Conservation (phyloP, 2,888 invertebrate genomes). For the Agrotis puta region DNA sequence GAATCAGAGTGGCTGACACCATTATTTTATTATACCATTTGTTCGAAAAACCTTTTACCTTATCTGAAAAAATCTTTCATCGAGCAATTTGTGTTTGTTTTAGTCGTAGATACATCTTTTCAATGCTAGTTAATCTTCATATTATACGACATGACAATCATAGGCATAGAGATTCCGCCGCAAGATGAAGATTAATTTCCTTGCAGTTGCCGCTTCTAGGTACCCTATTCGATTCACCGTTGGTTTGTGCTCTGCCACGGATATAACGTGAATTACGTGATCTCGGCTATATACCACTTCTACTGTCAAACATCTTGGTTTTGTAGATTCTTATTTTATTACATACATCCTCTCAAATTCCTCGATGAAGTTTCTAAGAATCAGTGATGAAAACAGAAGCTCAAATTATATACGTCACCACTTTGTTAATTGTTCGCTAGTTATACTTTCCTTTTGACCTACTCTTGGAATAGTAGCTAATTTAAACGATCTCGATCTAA, state of each 20-base stretch:
- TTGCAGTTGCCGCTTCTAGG: constrained; percentile 61
- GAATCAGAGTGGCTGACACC: not conserved
- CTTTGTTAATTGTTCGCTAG: constrained; percentile 53
- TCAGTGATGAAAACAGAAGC: constrained; percentile 5
- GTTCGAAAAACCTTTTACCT: not conserved
- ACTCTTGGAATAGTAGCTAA: constrained; percentile 60
- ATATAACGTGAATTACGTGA: constrained; percentile 75
- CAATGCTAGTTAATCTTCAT: constrained; percentile 17
- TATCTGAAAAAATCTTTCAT: constrained; percentile 17
- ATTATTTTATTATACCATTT: not conserved
- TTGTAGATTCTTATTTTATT: not conserved
- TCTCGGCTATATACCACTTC: constrained; percentile 44
- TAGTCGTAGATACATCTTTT: constrained; percentile 15
- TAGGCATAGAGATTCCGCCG: constrained; percentile 48
- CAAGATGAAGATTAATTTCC: constrained; percentile 77
- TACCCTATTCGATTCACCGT: constrained; percentile 63
- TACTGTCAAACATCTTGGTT: constrained; percentile 26
- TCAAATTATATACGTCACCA: constrained; percentile 37
- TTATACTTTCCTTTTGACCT: constrained; percentile 66
- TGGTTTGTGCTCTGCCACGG: constrained; percentile 68
- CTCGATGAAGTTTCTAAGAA: not conserved
- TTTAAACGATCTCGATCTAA: constrained; percentile 43
- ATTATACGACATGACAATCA: constrained; percentile 30
- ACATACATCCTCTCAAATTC: not conserved
- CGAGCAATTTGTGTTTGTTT: constrained; percentile 7